Percentiles rank a stretch among this genome's conserved stretches.
Evolutionary conservation across 1,140 invertebrate species (phyloP).

Genomic region (Druon quercuslanigerum): DNA sequence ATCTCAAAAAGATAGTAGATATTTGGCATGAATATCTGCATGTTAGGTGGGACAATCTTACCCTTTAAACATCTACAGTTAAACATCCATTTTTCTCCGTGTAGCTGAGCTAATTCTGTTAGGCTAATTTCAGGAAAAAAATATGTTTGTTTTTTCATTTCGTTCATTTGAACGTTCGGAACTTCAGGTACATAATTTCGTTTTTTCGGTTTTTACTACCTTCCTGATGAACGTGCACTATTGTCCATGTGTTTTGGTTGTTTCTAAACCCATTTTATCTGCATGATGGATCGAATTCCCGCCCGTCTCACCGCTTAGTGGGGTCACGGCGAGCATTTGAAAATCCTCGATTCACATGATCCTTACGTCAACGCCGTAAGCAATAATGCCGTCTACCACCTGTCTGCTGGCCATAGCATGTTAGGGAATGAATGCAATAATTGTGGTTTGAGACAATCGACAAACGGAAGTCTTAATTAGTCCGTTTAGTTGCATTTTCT

Average conservation of each 20-base stretch:
- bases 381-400: constrained; percentile 24
- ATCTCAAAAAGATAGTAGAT: no score
- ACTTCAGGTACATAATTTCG: no score
- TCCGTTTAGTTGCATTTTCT: constrained; percentile 11
- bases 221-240: constrained; percentile 18
- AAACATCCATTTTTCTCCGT: no score
- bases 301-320: constrained; percentile 21
- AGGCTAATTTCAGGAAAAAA: no score
- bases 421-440: constrained; percentile 18
- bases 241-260: constrained; percentile 13
- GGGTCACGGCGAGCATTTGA: constrained; percentile 13
- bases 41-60: no score
- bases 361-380: constrained; percentile 8
- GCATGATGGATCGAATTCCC: constrained; percentile 26
- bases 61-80: no score
- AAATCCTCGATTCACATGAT: constrained; percentile 26
- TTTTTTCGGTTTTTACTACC: constrained; percentile 28
- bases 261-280: constrained; percentile 1
- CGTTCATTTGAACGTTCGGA: no score
- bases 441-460: constrained; percentile 6
- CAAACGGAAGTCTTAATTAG: neutral
- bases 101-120: no score
- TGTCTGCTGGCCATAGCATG: constrained; percentile 23
- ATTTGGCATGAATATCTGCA: no score
- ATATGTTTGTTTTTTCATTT: no score